phyloP scores from a whole-genome alignment of 2,113 vertebrate genomes.

The Meriones unguiculatus region DNA sequence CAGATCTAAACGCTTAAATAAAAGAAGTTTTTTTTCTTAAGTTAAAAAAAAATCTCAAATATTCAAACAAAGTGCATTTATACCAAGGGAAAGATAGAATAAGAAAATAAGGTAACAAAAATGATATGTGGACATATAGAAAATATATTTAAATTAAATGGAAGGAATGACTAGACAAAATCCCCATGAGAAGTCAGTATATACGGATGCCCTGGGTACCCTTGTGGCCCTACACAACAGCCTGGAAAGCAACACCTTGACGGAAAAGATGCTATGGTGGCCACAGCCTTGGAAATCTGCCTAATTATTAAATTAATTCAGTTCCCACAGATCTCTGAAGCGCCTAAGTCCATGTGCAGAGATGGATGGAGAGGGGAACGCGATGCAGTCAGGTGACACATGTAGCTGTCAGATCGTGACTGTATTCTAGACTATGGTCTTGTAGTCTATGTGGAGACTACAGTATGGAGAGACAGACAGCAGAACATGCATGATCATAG shows the following conservation, averaged over 20 bases:
- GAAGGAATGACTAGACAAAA: not conserved
- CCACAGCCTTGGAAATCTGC: not conserved
- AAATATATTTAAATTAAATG: slow-evolving; percentile 13
- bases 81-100: not conserved
- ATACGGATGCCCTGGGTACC: not conserved
- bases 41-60: slow-evolving; percentile 50
- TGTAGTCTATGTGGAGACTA: not conserved
- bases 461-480: not conserved
- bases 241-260: not conserved
- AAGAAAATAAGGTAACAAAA: slow-evolving; percentile 23
- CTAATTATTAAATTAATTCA: not conserved
- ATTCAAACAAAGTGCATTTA: not conserved
- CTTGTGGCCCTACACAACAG: not conserved
- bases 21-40: slow-evolving; percentile 20
- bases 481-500: not conserved
- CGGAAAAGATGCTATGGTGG: not conserved
- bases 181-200: not conserved
- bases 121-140: not conserved
- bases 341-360: not conserved
- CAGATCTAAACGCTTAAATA: slow-evolving; percentile 54
- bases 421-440: not conserved
- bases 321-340: not conserved
- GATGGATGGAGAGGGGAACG: not conserved
- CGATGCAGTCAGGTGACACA: not conserved
- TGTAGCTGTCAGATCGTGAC: not conserved